These are phyloP conservation scores for Salmo trutta DNA, from an alignment of 2,797 vertebrate genomes.

Conservation along the genomic window DNA sequence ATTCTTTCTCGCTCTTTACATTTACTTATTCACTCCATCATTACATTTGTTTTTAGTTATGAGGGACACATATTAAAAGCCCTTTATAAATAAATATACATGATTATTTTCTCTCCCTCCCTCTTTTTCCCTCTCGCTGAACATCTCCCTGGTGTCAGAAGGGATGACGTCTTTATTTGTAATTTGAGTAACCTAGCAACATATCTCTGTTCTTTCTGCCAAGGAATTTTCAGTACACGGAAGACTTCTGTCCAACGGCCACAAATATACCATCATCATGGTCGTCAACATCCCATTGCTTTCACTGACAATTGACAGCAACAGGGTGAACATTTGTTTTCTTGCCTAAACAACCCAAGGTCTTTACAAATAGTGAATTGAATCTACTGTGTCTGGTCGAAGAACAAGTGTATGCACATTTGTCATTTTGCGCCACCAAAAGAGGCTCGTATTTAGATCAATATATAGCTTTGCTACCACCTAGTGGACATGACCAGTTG, in stretches of 20 bases:
- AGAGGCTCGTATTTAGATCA: too few species aligned
- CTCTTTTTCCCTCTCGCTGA: neutral
- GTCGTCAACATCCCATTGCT: neutral
- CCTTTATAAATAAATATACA: neutral
- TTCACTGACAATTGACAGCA: neutral
- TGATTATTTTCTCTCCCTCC: neutral
- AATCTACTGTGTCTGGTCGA: too few species aligned
- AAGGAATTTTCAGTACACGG: neutral
- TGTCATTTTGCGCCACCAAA: too few species aligned
- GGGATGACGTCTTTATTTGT: neutral
- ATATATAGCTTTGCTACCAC: too few species aligned
- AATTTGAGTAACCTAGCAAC: neutral
- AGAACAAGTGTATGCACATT: too few species aligned
- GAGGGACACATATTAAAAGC: neutral
- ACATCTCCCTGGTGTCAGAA: neutral
- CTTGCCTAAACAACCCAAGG: neutral
- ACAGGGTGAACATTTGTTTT: neutral
- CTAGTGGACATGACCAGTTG: too few species aligned
- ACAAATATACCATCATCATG: neutral
- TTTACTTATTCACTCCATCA: too few species aligned
- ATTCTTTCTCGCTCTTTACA: neutral
- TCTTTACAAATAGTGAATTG: neutral
- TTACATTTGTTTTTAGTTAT: too few species aligned
- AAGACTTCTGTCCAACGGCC: neutral
- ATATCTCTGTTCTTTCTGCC: neutral